Evolutionary conservation across 2,888 invertebrate genomes (phyloP).

Genomic region (Oscheius sp.): DNA sequence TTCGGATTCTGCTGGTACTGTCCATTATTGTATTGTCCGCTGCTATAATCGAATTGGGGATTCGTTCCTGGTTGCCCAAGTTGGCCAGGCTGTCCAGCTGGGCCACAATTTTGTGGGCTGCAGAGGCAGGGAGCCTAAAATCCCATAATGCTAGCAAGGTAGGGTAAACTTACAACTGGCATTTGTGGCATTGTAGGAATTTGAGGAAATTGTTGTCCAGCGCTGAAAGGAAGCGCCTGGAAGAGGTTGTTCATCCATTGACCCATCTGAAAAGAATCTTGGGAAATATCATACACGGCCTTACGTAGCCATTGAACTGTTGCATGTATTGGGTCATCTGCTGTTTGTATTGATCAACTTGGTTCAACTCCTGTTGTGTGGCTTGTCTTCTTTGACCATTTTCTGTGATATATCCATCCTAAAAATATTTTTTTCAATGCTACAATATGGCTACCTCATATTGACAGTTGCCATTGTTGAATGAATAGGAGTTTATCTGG

Average conservation of each 20-base stretch:
- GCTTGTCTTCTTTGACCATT: slow-evolving; percentile 55
- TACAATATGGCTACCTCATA: slow-evolving; percentile 33
- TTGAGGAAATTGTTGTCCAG: slow-evolving; percentile 48
- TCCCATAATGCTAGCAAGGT: neutral
- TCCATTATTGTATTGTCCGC: slow-evolving; percentile 23
- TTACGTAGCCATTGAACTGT: slow-evolving; percentile 53
- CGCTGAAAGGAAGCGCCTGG: slow-evolving; percentile 43
- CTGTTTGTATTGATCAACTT: slow-evolving; percentile 50
- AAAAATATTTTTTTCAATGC: neutral
- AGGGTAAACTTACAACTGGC: slow-evolving; percentile 44
- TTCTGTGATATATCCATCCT: slow-evolving; percentile 52
- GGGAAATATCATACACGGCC: neutral
- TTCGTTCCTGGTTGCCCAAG: slow-evolving; percentile 13
- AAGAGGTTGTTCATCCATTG: slow-evolving; percentile 55
- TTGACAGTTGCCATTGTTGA: slow-evolving; percentile 58
- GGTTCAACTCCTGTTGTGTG: slow-evolving; percentile 43
- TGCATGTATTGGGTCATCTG: slow-evolving; percentile 54
- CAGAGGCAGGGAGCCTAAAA: slow-evolving; percentile 55
- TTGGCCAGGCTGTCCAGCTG: neutral
- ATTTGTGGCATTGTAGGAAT: slow-evolving; percentile 53
- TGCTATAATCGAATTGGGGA: slow-evolving; percentile 24
- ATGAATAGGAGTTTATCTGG: slow-evolving; percentile 50
- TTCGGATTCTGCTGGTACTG: slow-evolving; percentile 18
- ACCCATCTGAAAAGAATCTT: slow-evolving; percentile 43
- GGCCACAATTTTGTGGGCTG: slow-evolving; percentile 48